phyloP scores from a whole-genome alignment of 2,888 invertebrate species.

The Nezara viridula region DNA sequence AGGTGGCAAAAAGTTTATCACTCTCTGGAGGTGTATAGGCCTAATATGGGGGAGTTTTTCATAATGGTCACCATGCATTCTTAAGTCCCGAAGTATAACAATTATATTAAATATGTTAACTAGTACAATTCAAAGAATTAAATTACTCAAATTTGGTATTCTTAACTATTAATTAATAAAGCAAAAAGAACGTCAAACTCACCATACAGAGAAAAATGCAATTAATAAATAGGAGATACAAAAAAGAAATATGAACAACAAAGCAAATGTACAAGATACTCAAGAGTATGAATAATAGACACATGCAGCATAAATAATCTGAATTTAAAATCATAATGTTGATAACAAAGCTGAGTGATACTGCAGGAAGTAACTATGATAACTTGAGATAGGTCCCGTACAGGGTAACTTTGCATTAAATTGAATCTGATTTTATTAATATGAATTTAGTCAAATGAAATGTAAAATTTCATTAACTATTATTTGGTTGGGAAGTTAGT shows the following conservation, averaged over 20 bases:
- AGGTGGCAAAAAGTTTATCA: too few relatives aligned
- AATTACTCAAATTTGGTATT: too few relatives aligned
- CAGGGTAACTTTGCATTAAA: background rate
- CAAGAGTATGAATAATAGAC: background rate
- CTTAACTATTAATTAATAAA: too few relatives aligned
- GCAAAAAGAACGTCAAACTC: background rate
- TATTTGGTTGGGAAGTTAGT: too few relatives aligned
- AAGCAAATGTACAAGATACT: background rate
- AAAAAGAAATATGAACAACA: background rate
- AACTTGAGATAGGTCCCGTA: background rate
- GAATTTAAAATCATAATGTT: background rate
- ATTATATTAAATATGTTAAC: too few relatives aligned
- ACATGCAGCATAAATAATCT: background rate
- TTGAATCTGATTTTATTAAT: background rate
- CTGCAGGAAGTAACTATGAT: background rate
- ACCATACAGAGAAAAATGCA: background rate
- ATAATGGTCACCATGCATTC: too few relatives aligned
- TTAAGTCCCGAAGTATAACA: too few relatives aligned
- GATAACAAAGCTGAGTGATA: background rate
- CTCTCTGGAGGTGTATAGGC: too few relatives aligned
- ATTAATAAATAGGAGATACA: background rate
- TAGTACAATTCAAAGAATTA: too few relatives aligned
- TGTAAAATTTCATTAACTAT: too few relatives aligned
- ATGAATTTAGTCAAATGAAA: background rate
- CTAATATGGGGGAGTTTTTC: too few relatives aligned